Conservation (phyloP, 2,888 invertebrate species). For the Eupithecia exiguata region DNA sequence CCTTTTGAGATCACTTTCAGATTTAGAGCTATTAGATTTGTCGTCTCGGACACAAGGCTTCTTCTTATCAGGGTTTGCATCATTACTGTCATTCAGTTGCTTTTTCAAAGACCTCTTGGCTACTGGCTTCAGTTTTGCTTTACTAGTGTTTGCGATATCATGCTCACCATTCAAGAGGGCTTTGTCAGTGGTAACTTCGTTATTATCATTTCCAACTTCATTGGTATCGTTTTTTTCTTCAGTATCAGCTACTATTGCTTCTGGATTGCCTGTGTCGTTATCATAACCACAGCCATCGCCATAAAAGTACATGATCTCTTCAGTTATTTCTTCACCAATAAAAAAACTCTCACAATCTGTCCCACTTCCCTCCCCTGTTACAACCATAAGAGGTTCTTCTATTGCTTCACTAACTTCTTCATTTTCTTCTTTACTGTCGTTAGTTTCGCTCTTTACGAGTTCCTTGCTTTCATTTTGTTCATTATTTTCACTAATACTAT, state of each 20-base stretch:
- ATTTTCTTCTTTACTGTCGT: constrained; percentile 31
- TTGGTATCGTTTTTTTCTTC: constrained; percentile 52
- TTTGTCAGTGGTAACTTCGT: constrained; percentile 67
- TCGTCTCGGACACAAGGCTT: constrained; percentile 75
- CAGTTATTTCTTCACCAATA: constrained; percentile 88
- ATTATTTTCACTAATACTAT: constrained; percentile 16
- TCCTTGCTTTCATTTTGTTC: constrained; percentile 27
- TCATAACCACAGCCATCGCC: constrained; percentile 89
- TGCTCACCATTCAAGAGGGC: constrained; percentile 74
- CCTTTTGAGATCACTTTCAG: constrained; percentile 60
- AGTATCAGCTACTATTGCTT: constrained; percentile 53
- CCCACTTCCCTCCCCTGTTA: constrained; percentile 88
- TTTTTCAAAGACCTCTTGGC: constrained; percentile 73
- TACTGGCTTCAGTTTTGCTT: constrained; percentile 68
- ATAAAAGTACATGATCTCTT: constrained; percentile 87
- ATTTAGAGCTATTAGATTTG: constrained; percentile 65
- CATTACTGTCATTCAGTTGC: constrained; percentile 68
- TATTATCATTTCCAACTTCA: constrained; percentile 65
- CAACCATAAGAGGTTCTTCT: constrained; percentile 88
- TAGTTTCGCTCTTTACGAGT: constrained; percentile 24
- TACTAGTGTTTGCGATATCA: constrained; percentile 64
- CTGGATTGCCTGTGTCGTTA: constrained; percentile 89
- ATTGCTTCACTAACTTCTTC: constrained; percentile 85
- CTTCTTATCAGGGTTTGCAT: constrained; percentile 71
- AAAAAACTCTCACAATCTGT: constrained; percentile 85